These are phyloP conservation scores for Aphelocoma californica DNA, from an alignment of 2,797 vertebrate species.

Conservation along the genomic window DNA sequence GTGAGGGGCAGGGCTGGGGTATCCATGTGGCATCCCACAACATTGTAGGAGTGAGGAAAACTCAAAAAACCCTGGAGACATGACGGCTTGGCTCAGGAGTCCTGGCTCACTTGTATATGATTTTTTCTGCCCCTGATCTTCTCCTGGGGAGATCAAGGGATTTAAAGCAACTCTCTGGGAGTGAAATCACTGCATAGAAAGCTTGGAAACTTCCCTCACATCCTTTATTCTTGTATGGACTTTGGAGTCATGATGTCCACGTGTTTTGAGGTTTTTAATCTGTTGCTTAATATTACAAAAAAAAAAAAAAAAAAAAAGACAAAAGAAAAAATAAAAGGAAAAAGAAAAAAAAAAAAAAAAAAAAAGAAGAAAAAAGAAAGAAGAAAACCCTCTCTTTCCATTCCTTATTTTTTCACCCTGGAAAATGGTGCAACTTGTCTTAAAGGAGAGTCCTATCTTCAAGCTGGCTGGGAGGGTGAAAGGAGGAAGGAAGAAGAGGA, in stretches of 20 bases:
- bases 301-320: too few species aligned
- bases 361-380: too few species aligned
- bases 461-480: neutral
- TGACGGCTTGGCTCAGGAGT: neutral
- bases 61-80: neutral
- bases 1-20: neutral
- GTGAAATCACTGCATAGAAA: neutral
- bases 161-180: neutral
- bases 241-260: neutral
- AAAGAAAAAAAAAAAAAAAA: fast-evolving
- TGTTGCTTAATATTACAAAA: neutral
- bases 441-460: neutral
- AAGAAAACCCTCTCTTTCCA: neutral
- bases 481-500: neutral
- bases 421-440: neutral
- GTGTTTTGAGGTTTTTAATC: neutral
- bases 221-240: neutral
- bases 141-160: neutral
- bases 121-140: neutral
- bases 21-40: fast-evolving
- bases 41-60: neutral
- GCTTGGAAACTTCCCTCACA: neutral
- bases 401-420: neutral
- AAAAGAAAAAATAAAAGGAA: too few species aligned
- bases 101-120: fast-evolving